Base-by-base conservation (phyloP, 2,888 invertebrate species). In the Leptodirus hochenwartii region DNA sequence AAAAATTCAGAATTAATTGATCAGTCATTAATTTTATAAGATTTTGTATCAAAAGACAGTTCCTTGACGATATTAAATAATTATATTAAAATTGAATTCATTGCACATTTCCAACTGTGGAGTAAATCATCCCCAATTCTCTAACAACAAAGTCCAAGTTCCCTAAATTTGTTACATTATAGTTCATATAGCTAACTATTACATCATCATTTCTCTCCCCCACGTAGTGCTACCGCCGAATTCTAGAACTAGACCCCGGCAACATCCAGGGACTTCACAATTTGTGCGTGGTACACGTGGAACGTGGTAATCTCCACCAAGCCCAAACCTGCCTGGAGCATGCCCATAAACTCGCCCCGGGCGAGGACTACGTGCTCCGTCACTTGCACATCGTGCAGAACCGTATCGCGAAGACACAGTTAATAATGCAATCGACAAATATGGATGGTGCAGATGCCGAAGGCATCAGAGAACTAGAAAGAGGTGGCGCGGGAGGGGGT, bases 251-350 rank as follows among this genome's bases (percentile, higher is more conserved):
- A 37, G 91, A 95, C 43, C 79, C 91, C 0, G 73, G 75, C 41
- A 90, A 93, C 53, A 81, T 88, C 37, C 93, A 93, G 59, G 93
- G 90, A 1, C 62, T 85, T 24, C 95, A 95, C 61, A 95, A 95
- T 57, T 63, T 95, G 14, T 95, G 95, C 56, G 95, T 95, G 5
- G 91, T 95, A 1, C 81, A 81, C 42, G 91, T 95, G 4, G 93
- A 95, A 54, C 67, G 84, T 20, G 90, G 90, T 6, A 74, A 80
- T 44, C 62, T 95, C 15, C 63, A 71, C n/a, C 62, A 70, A 30
- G 95, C 93, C 0, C 82, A 84, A 41, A 66, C 72, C 29, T 95
- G 95, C 50, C 65, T 95, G 11, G 65, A 74, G 27, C 66, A 74
- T 27, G 88, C 87, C 2, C 77, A 79, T 30, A 61, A 64, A 4